Percentiles rank a stretch among this genome's conserved stretches.
Conservation (phyloP, 2,797 vertebrate genomes). For the Adrianichthys oophorus region DNA sequence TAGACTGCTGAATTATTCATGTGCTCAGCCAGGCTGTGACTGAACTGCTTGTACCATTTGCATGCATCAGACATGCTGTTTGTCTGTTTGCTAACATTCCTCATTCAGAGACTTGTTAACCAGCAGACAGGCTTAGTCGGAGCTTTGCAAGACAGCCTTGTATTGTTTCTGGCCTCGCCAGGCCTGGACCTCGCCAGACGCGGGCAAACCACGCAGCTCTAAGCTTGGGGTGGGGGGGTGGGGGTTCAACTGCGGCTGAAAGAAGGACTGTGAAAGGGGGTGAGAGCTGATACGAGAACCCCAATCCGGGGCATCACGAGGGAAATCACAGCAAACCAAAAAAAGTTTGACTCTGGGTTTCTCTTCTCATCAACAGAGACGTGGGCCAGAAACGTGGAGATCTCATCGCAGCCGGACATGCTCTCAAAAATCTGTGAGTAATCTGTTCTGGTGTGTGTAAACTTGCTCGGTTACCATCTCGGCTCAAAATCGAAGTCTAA, state of each 20-base stretch:
- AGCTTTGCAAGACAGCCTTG: conserved; percentile 79
- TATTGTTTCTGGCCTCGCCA: conserved; percentile 82
- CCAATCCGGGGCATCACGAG: conserved; percentile 7
- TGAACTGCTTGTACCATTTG: conserved; percentile 83
- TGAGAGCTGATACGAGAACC: conserved; percentile 30
- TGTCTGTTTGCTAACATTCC: conserved; percentile 95
- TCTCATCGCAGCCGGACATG: conserved; percentile 28
- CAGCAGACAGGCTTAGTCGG: conserved; percentile 83
- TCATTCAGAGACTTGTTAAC: conserved; percentile 91
- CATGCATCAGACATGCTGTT: conserved; percentile 91
- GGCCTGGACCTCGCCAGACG: conserved; percentile 66
- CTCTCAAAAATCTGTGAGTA: conserved; percentile 66
- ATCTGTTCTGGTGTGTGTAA: conserved; percentile 14
- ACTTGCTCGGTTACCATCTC: not conserved
- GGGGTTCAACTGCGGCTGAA: conserved; percentile 28
- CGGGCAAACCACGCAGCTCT: conserved; percentile 61
- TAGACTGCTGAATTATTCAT: conserved; percentile 93
- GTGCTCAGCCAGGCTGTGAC: conserved; percentile 80
- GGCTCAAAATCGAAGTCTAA: no score
- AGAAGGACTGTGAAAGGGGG: conserved; percentile 26
- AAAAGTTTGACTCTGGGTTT: conserved; percentile 58
- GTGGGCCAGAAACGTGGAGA: conserved; percentile 53
- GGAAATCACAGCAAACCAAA: conserved; percentile 15
- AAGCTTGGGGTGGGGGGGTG: conserved; percentile 40
- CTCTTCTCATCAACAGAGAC: conserved; percentile 75